Percentiles rank a stretch among this genome's conserved stretches.
Evolutionary conservation across 2,113 vertebrate species (phyloP).

Genomic region (Indicator indicator): DNA sequence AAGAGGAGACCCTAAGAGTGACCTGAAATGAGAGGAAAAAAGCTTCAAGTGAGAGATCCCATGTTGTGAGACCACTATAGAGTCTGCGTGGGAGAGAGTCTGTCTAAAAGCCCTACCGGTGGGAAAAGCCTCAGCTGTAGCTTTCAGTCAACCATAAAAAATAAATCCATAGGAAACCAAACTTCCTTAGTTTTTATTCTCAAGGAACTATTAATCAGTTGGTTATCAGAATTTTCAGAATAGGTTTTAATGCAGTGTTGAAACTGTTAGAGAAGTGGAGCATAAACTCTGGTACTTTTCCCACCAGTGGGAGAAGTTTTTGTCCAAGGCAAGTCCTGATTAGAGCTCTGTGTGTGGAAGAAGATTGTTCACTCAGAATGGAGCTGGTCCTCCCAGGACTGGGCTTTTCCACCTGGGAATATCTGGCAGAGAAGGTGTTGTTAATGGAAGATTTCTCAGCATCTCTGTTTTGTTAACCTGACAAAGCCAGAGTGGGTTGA

Average conservation of each 20-base stretch:
- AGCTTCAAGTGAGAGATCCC: not conserved
- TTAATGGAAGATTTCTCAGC: not conserved
- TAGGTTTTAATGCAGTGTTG: conserved; percentile 8
- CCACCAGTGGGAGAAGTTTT: not conserved
- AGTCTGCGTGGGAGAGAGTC: not conserved
- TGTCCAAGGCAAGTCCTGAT: not conserved
- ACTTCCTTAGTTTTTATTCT: conserved; percentile 45
- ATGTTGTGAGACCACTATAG: not conserved
- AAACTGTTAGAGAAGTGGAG: conserved; percentile 19
- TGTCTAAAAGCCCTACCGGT: not conserved
- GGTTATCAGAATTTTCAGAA: conserved; percentile 48
- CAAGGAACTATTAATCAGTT: conserved; percentile 55
- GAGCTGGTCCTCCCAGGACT: not conserved
- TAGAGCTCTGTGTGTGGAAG: not conserved
- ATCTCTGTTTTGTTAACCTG: not conserved
- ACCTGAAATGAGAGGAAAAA: not conserved
- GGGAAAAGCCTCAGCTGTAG: conserved; percentile 29
- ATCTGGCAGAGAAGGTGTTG: not conserved
- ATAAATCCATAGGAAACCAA: conserved; percentile 59
- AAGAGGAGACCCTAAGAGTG: conserved; percentile 21
- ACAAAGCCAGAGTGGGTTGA: not conserved
- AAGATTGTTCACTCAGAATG: not conserved
- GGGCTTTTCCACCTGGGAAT: not conserved
- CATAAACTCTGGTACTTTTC: not conserved
- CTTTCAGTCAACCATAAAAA: not conserved